Percentiles rank a stretch among this genome's conserved stretches.
Evolutionary conservation across 2,888 invertebrate genomes (phyloP).

Genomic region (Maniola hyperantus): DNA sequence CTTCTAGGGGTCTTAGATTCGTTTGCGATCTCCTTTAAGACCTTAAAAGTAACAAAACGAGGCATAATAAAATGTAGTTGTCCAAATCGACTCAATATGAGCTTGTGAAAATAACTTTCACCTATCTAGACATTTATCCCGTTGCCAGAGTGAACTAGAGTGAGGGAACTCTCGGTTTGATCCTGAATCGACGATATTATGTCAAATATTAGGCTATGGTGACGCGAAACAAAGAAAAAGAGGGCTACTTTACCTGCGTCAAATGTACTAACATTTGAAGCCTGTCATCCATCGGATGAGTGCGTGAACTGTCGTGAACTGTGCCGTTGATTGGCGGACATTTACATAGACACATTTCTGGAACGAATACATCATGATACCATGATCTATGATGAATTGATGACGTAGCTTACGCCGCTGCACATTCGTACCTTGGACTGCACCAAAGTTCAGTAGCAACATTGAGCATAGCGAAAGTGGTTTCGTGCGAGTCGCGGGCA

Average conservation of each 20-base stretch:
- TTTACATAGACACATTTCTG: not conserved
- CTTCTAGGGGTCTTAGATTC: too few relatives aligned
- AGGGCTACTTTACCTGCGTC: too few relatives aligned
- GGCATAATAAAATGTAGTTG: not conserved
- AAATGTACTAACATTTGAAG: too few relatives aligned
- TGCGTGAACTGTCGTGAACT: too few relatives aligned
- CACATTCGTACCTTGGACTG: slow-evolving; percentile 47
- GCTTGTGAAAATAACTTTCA: slow-evolving; percentile 1
- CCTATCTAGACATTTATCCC: not conserved
- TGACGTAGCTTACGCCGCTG: slow-evolving; percentile 19
- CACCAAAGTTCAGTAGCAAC: slow-evolving; percentile 56
- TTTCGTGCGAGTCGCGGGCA: slow-evolving; percentile 64
- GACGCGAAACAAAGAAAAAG: too few relatives aligned
- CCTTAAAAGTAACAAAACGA: too few relatives aligned
- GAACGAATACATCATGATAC: not conserved
- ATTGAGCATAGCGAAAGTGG: slow-evolving; percentile 73
- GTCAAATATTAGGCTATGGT: too few relatives aligned
- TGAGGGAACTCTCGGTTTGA: too few relatives aligned
- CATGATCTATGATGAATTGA: not conserved
- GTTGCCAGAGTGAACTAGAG: too few relatives aligned
- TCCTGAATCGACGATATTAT: too few relatives aligned
- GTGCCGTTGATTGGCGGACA: not conserved
- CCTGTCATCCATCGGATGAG: too few relatives aligned
- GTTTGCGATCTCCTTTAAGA: too few relatives aligned
- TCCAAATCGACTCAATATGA: not conserved